Evolutionary conservation across 2,113 vertebrate genomes (phyloP).

Genomic region (Budorcas taxicolor): DNA sequence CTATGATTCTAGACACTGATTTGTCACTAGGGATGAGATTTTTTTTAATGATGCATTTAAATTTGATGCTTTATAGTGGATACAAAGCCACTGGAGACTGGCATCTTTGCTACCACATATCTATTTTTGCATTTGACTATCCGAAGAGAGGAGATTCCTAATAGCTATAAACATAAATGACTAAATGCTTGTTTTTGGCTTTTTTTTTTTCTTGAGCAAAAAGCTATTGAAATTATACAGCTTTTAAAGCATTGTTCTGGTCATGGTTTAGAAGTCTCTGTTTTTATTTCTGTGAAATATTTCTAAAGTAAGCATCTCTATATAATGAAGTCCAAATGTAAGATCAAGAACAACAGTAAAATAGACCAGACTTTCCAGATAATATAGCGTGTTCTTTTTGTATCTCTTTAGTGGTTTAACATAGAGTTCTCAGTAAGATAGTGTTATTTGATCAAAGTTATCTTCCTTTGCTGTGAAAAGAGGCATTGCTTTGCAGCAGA

Average conservation of each 20-base stretch:
- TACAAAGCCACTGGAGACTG: constrained; percentile 31
- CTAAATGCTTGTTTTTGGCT: constrained; percentile 35
- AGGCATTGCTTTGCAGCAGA: neutral
- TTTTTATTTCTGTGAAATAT: constrained; percentile 50
- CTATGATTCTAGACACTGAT: constrained; percentile 64
- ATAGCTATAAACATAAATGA: constrained; percentile 56
- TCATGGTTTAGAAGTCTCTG: constrained; percentile 26
- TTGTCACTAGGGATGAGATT: constrained; percentile 43
- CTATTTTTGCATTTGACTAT: constrained; percentile 44
- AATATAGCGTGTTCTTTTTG: neutral
- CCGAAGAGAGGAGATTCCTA: constrained; percentile 52
- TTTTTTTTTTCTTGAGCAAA: constrained; percentile 33
- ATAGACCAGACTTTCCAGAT: neutral
- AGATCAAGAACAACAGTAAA: neutral
- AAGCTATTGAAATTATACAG: constrained; percentile 7
- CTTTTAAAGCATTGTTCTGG: constrained; percentile 46
- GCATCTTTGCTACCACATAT: constrained; percentile 32
- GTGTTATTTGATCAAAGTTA: neutral
- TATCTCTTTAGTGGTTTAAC: constrained; percentile 43
- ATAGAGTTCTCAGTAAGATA: constrained; percentile 28
- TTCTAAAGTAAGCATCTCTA: neutral
- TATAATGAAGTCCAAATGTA: neutral
- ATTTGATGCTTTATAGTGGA: constrained; percentile 52
- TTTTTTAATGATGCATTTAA: constrained; percentile 57
- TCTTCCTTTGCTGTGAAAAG: neutral